Conservation (phyloP, 2,888 invertebrate genomes). For the Thelaira solivaga region DNA sequence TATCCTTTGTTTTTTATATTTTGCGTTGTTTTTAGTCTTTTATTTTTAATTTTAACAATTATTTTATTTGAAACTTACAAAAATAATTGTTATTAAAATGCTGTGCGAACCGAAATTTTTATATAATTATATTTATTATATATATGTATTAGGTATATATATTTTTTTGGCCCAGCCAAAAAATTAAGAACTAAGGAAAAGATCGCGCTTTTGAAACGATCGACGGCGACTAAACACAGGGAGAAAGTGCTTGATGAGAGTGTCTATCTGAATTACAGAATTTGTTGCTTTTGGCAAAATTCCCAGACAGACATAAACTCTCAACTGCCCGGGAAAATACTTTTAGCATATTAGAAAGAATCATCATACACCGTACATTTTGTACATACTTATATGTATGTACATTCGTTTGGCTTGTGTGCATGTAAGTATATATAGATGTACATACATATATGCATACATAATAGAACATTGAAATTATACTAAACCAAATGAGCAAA, state of each 20-base stretch:
- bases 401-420: no score
- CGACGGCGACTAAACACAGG: constrained; percentile 78
- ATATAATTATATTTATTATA: constrained; percentile 68
- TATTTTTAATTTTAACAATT: constrained; percentile 41
- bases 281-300: constrained; percentile 77
- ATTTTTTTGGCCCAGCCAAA: constrained; percentile 71
- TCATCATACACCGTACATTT: constrained; percentile 43
- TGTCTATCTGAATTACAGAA: constrained; percentile 76
- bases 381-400: constrained; percentile 1
- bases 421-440: constrained; percentile 8
- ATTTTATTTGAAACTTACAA: constrained; percentile 58
- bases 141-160: no score
- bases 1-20: constrained; percentile 39
- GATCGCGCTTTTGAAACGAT: constrained; percentile 78
- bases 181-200: constrained; percentile 74
- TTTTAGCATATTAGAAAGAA: constrained; percentile 70
- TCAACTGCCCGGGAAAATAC: constrained; percentile 77
- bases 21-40: constrained; percentile 29
- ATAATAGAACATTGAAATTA: constrained; percentile 35
- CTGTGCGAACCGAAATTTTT: constrained; percentile 62
- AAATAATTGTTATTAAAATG: constrained; percentile 64
- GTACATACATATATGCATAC: constrained; percentile 2
- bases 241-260: constrained; percentile 76
- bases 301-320: constrained; percentile 77
- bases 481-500: constrained; percentile 42